Base-by-base conservation (phyloP, 2,797 vertebrate genomes). In the Acanthopagrus latus region DNA sequence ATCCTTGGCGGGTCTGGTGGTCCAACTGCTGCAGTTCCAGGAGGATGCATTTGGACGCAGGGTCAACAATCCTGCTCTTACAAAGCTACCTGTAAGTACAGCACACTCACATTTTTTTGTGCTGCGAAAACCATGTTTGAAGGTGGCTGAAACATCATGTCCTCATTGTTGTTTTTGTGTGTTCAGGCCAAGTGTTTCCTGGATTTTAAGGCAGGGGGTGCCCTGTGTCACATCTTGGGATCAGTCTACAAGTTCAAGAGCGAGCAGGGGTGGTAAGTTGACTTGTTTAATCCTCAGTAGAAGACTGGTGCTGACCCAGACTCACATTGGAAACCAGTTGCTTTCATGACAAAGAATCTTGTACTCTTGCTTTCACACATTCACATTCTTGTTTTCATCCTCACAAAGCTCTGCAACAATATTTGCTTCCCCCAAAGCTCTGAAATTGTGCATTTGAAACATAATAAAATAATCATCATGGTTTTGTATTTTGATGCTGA, bases 191-290 rank as follows among this genome's bases (percentile, higher is more conserved):
- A 99, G 79, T 97, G 97, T 92, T 99, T 99, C 95, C 93, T 98
- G 94, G 98, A 99, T 94, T 99, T 99, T 88, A 99, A 99, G 93
- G 95, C 98, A 38, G 97, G 95, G 44, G 98, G 98, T 29, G 96
- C 97, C 70, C 96, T 99, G 55, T 99, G 97, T 93, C 97, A 99
- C 90, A 97, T 99, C 92, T 93, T 99, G 82, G 98, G 98, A 25
- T 98, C 98, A 59, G 97, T 97, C 84, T 99, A 99, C 94, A 99
- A 99, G 89, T 99, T 97, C 75, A 98, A 98, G 93, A 99, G 97
- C 20, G 98, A 99, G 71, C 98, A 99, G 92, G 98, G 98, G 76
- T 99, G 98, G 98, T 99, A 93, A 95, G 98, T 96, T 66, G 38
- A 41, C 38, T 48, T 74, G 27, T 50, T 17, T 7, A 27, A 3